Conservation (phyloP, 2,113 vertebrate genomes). For the Vanacampus margaritifer region DNA sequence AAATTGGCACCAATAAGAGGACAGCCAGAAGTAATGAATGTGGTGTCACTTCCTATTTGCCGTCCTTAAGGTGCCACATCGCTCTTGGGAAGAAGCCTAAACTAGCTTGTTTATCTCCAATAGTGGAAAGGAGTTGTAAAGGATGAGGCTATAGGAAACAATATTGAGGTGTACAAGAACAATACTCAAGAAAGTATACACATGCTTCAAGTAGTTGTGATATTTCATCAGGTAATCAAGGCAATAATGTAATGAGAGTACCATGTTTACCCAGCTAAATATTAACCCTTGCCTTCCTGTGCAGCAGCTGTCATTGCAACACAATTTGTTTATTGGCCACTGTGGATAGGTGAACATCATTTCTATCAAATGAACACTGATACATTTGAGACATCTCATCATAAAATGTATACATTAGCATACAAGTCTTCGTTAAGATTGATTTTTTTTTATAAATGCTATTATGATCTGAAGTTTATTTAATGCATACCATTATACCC, state of each 20-base stretch:
- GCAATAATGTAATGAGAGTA: not conserved
- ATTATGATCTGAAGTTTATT: not conserved
- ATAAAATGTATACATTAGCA: not conserved
- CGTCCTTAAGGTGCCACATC: constrained; percentile 25
- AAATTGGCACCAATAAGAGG: constrained; percentile 18
- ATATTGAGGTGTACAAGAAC: not conserved
- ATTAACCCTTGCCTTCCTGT: constrained; percentile 47
- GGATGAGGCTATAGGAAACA: too few relatives aligned
- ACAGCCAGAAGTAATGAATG: constrained; percentile 57
- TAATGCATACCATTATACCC: not conserved
- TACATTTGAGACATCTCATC: not conserved
- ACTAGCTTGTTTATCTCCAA: constrained; percentile 26
- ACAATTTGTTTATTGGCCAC: constrained; percentile 40
- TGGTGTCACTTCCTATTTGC: constrained; percentile 62
- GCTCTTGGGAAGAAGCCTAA: constrained; percentile 31
- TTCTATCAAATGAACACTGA: not conserved
- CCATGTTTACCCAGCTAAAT: constrained; percentile 50
- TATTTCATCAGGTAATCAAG: not conserved
- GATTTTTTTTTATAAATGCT: not conserved
- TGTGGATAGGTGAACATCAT: not conserved
- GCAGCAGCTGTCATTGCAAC: constrained; percentile 9
- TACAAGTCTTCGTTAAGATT: not conserved
- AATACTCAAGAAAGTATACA: not conserved
- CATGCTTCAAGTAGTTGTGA: not conserved
- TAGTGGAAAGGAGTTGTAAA: constrained; percentile 5